These are phyloP conservation scores for Mactromeris polynyma DNA, from an alignment of 2,888 invertebrate genomes.

Conservation along the genomic window DNA sequence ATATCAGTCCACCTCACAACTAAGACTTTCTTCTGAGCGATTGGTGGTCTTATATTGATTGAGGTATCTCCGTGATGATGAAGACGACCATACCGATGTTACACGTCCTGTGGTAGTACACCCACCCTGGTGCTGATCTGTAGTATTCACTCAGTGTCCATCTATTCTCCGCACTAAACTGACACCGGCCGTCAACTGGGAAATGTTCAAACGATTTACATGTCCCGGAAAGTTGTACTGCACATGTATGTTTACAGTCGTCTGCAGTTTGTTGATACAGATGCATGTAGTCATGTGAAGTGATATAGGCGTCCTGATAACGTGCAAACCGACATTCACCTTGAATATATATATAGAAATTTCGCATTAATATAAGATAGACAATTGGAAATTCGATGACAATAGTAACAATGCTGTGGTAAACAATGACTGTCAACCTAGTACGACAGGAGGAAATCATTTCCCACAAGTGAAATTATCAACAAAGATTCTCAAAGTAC, in stretches of 20 bases:
- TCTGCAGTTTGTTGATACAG: conserved; percentile 48
- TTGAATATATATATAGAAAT: conserved; percentile 12
- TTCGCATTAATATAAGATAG: too few species aligned
- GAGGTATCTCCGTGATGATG: too few species aligned
- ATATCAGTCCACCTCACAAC: too few species aligned
- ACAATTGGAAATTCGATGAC: too few species aligned
- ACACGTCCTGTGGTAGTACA: conserved; percentile 64
- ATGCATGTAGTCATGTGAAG: conserved; percentile 62
- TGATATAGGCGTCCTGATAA: conserved; percentile 46
- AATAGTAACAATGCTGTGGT: too few species aligned
- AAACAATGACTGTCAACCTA: too few species aligned
- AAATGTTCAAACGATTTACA: conserved; percentile 66
- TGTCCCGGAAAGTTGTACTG: conserved; percentile 15
- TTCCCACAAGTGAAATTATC: too few species aligned
- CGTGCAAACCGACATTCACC: conserved; percentile 54
- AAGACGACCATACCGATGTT: conserved; percentile 62
- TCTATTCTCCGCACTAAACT: conserved; percentile 63
- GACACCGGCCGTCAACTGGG: conserved; percentile 47
- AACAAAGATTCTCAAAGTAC: too few species aligned
- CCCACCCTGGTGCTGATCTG: conserved; percentile 52
- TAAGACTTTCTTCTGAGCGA: too few species aligned
- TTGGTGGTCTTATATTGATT: too few species aligned
- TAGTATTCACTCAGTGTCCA: conserved; percentile 55
- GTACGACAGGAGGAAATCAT: too few species aligned
- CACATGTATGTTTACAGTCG: conserved; percentile 53